These are phyloP conservation scores for Caenorhabditis doughertyi DNA, from an alignment of 2,888 invertebrate species.

Conservation along the genomic window DNA sequence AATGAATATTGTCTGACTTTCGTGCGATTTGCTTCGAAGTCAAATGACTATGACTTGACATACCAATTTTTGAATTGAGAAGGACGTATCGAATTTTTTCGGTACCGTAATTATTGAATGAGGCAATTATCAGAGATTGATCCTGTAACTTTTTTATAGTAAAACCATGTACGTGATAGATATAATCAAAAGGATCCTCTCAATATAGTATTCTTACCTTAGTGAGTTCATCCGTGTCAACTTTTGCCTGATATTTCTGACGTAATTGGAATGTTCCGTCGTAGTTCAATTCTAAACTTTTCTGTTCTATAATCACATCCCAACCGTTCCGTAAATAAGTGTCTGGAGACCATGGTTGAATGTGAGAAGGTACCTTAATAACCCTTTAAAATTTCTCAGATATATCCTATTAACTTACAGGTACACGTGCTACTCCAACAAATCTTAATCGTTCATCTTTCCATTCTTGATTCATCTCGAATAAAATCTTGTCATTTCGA, in stretches of 20 bases:
- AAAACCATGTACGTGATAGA: background rate
- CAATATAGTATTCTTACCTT: no score
- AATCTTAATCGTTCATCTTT: slow-evolving; percentile 59
- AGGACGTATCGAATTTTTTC: slow-evolving; percentile 36
- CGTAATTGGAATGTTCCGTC: slow-evolving; percentile 48
- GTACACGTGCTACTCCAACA: slow-evolving; percentile 22
- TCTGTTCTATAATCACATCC: slow-evolving; percentile 30
- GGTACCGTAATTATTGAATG: slow-evolving; percentile 58
- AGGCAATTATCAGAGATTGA: slow-evolving; percentile 25
- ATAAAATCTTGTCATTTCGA: slow-evolving; percentile 7
- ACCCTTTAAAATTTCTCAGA: background rate
- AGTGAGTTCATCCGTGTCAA: background rate
- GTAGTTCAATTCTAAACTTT: slow-evolving; percentile 43
- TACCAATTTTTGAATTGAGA: background rate
- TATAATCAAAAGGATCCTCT: no score
- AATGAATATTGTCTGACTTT: slow-evolving; percentile 36
- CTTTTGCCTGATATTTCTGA: slow-evolving; percentile 38
- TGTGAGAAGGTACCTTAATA: slow-evolving; percentile 48
- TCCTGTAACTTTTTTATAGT: slow-evolving; percentile 8
- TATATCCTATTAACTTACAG: slow-evolving; percentile 34
- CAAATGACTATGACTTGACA: background rate
- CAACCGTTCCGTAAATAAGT: slow-evolving; percentile 51
- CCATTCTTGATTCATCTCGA: slow-evolving; percentile 57
- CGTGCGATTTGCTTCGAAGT: background rate
- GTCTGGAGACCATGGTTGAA: slow-evolving; percentile 58